Percentiles rank a stretch among this genome's conserved stretches.
phyloP scores from a whole-genome alignment of 2,113 vertebrate genomes.

The Prochilodus magdalenae region DNA sequence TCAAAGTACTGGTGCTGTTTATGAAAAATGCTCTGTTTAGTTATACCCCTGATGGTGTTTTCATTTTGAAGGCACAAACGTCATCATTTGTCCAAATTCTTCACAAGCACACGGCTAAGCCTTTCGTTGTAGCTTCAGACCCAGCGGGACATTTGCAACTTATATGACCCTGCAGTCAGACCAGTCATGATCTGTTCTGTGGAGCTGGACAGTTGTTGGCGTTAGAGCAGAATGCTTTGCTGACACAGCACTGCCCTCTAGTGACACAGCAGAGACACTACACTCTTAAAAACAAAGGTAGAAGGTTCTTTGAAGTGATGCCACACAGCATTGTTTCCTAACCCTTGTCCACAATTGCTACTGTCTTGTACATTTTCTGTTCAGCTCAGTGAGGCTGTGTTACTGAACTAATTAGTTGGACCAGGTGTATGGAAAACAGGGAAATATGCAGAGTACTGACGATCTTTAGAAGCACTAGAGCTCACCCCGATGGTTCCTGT shows the following conservation, averaged over 20 bases:
- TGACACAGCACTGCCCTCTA: constrained; percentile 58
- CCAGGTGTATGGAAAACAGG: too few relatives aligned
- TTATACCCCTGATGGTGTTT: neutral
- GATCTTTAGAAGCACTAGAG: too few relatives aligned
- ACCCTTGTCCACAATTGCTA: too few relatives aligned
- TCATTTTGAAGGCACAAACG: neutral
- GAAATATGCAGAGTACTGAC: too few relatives aligned
- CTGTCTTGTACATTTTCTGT: too few relatives aligned
- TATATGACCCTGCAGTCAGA: neutral
- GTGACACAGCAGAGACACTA: constrained; percentile 43
- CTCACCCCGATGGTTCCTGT: too few relatives aligned
- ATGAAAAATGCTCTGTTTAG: neutral
- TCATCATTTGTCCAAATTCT: neutral
- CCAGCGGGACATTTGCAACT: too few relatives aligned
- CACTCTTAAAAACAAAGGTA: neutral
- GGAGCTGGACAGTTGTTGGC: neutral
- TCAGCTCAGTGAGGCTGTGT: too few relatives aligned
- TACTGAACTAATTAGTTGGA: too few relatives aligned
- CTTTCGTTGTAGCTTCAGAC: neutral
- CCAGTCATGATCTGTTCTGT: neutral
- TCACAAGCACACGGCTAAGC: too few relatives aligned
- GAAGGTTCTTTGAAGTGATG: neutral
- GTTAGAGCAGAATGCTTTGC: neutral
- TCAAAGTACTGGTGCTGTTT: neutral
- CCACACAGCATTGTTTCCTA: neutral